Evolutionary conservation across 2,797 vertebrate genomes (phyloP).

Genomic region (Xenops minutus): DNA sequence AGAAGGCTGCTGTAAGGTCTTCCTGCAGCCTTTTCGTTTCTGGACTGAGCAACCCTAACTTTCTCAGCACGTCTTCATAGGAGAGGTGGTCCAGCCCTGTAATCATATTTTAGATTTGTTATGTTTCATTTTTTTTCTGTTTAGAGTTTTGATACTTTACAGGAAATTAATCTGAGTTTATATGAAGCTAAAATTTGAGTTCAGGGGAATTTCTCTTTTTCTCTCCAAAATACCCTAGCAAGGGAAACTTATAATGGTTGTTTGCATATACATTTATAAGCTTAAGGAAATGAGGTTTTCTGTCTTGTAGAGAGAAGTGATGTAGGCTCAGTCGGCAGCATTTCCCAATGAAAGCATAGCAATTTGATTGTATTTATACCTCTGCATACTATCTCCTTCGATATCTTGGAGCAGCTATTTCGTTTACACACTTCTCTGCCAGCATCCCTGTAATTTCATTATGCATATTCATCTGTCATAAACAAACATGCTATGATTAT

Average conservation of each 20-base stretch:
- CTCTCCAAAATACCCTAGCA: neutral
- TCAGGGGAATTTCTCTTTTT: neutral
- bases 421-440: neutral
- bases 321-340: neutral
- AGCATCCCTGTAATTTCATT: neutral
- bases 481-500: neutral
- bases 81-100: neutral
- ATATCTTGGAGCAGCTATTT: neutral
- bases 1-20: neutral
- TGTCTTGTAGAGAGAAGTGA: neutral
- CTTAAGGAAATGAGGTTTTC: neutral
- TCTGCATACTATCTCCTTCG: neutral
- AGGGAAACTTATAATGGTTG: neutral
- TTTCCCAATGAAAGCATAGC: neutral
- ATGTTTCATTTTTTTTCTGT: neutral
- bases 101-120: neutral
- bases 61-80: neutral
- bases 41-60: neutral
- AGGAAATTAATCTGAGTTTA: neutral
- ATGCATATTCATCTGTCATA: neutral
- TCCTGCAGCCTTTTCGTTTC: neutral
- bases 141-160: neutral
- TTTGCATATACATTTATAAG: neutral
- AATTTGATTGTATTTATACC: neutral
- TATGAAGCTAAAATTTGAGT: neutral